These are phyloP conservation scores for Eulemur coronatus DNA, from an alignment of 2,797 vertebrate genomes.

Conservation along the genomic window DNA sequence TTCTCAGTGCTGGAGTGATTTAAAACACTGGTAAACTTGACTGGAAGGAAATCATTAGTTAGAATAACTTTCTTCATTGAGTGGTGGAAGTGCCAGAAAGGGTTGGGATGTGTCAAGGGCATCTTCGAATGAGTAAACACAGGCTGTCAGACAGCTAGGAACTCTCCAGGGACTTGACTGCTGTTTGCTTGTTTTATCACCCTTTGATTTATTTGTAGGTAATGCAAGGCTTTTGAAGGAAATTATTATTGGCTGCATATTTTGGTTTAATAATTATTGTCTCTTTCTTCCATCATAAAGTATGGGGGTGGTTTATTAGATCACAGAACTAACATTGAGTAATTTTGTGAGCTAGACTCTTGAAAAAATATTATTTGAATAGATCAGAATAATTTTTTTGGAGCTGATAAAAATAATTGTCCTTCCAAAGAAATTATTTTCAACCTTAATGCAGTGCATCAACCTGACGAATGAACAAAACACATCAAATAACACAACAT, in stretches of 20 bases:
- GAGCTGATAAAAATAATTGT: conserved; percentile 65
- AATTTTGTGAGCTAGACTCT: conserved; percentile 60
- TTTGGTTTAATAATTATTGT: conserved; percentile 19
- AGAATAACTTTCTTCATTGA: background rate
- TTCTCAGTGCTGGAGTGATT: background rate
- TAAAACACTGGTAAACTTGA: background rate
- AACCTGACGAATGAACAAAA: conserved; percentile 66
- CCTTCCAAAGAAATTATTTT: conserved; percentile 75
- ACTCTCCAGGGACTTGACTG: background rate
- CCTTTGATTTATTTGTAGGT: background rate
- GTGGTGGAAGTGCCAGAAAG: background rate
- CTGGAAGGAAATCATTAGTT: background rate
- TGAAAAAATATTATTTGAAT: conserved; percentile 65
- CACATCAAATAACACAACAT: conserved; percentile 9
- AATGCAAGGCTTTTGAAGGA: conserved; percentile 26
- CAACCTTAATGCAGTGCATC: conserved; percentile 47
- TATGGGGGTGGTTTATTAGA: conserved; percentile 8
- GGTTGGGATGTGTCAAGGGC: background rate
- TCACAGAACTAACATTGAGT: conserved; percentile 59
- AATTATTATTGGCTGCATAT: background rate
- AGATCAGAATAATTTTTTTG: conserved; percentile 53
- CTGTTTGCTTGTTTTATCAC: background rate
- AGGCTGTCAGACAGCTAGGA: background rate
- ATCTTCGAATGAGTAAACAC: background rate
- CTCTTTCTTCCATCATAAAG: background rate